Base-by-base conservation (phyloP, 2,797 vertebrate genomes). In the Centropyge bicolor region DNA sequence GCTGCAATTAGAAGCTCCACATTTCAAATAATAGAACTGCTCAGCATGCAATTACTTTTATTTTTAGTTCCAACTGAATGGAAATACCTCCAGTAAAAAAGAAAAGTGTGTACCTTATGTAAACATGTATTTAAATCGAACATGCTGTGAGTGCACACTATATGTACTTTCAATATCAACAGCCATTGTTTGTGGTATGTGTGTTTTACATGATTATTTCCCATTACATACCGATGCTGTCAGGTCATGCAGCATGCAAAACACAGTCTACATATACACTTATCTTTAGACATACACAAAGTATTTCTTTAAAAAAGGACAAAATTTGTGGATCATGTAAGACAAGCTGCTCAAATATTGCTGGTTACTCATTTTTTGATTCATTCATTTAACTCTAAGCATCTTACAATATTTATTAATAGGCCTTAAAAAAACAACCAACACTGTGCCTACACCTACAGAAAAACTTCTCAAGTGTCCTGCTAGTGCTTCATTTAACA, bases 81-180 rank as follows among this genome's bases (percentile, higher is more conserved):
- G 61, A 78, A 62, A 78, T 9, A 68, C 31, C 20, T 51, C 6
- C 17, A 80, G 46, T 68, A 68, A 36, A 5, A 16, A 59, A n/a
- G n/a, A 67, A 62, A 40, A 4, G 35, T 41, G 7, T 45, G 1
- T 41, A 19, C 10, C 22, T 52, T 10, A 40, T 67, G 20, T 24
- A 40, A 61, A 60, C 1, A 5, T 13, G 4, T 27, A 36, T 27
- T 38, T 48, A 40, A 66, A 57, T n/a, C 2, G 7, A 40, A 78
- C 49, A 43, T 22, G 35, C 27, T 27, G 9, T 45, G 19, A 52
- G 12, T n/a, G 19, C 20, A 24, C 13, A 70, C 9, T 57, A 41
- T 57, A 41, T 8, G 38, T 46, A 7, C 6, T 46, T 67, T 41
- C 20, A 52, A 52, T 20, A 40, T 48, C n/a, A 71, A 43, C 61